phyloP scores from a whole-genome alignment of 2,888 invertebrate genomes.

The Aphrophora alni region DNA sequence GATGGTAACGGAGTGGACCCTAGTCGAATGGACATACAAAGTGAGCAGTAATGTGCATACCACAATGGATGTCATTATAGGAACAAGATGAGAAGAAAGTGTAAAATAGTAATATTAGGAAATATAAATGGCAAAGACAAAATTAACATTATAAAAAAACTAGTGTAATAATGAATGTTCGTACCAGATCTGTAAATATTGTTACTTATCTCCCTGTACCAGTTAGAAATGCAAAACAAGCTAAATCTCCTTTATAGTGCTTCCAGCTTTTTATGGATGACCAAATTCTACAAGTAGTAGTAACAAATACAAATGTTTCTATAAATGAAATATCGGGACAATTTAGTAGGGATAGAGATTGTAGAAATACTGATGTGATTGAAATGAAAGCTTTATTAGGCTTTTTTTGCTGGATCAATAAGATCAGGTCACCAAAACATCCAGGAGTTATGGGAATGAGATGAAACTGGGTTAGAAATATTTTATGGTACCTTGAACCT shows the following conservation, averaged over 20 bases:
- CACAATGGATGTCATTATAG: slow-evolving; percentile 4
- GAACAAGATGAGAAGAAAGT: not conserved
- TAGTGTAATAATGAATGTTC: not conserved
- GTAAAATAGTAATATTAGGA: not conserved
- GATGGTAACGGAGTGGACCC: not conserved
- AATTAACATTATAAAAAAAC: slow-evolving; percentile 11
- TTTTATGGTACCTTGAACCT: slow-evolving; percentile 21
- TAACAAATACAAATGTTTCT: slow-evolving; percentile 16
- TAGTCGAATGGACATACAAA: not conserved
- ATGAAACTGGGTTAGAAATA: slow-evolving; percentile 22
- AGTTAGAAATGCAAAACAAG: slow-evolving; percentile 1
- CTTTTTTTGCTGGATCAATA: slow-evolving; percentile 21
- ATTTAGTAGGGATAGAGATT: not conserved
- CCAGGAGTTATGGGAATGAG: slow-evolving; percentile 18
- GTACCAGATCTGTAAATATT: slow-evolving; percentile 19
- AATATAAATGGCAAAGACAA: not conserved
- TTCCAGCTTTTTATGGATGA: slow-evolving; percentile 19
- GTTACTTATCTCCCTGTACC: slow-evolving; percentile 16
- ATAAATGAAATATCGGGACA: not conserved
- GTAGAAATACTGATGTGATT: slow-evolving; percentile 3
- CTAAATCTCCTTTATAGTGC: slow-evolving; percentile 24
- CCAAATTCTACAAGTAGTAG: slow-evolving; percentile 15
- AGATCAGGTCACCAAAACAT: slow-evolving; percentile 28
- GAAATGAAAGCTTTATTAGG: slow-evolving; percentile 28
- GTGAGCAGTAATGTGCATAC: too few relatives aligned